These are phyloP conservation scores for Sminthurides bifidus DNA, from an alignment of 1,140 invertebrate species.

Conservation along the genomic window DNA sequence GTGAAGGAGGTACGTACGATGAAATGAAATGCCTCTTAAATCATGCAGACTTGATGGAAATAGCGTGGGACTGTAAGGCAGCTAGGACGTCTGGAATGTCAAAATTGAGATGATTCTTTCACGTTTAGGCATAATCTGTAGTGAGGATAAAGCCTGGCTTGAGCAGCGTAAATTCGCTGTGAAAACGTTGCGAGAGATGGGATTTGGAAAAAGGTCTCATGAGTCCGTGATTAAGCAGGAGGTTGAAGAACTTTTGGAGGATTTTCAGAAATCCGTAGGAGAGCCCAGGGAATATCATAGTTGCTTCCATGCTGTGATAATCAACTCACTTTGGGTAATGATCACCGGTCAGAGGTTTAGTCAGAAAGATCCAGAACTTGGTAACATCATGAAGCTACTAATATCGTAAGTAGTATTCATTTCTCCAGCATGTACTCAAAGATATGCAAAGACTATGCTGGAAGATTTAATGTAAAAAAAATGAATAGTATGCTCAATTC, in stretches of 20 bases:
- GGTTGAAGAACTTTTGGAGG: constrained; percentile 8
- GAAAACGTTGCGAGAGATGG: constrained; percentile 2
- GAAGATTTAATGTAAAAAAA: no score
- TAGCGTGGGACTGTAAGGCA: background rate
- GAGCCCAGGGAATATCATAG: background rate
- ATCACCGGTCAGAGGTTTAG: constrained; percentile 1
- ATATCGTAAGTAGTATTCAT: background rate
- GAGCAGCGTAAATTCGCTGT: constrained; percentile 6
- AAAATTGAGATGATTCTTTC: background rate
- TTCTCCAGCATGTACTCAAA: background rate
- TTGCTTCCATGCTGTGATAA: constrained; percentile 9
- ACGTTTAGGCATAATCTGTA: constrained; percentile 2
- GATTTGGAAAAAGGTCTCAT: constrained; percentile 1
- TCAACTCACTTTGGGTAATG: constrained; percentile 10
- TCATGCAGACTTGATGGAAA: background rate
- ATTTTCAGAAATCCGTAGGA: background rate
- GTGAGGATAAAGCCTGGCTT: background rate
- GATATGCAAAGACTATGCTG: background rate
- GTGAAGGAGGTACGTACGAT: background rate
- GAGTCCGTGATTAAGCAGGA: constrained; percentile 2
- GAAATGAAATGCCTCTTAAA: background rate
- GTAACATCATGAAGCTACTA: background rate
- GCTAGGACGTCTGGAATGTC: background rate
- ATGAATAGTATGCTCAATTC: no score
- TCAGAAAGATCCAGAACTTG: constrained; percentile 3